Conservation (phyloP, 2,113 vertebrate genomes). For the Girardinichthys multiradiatus region DNA sequence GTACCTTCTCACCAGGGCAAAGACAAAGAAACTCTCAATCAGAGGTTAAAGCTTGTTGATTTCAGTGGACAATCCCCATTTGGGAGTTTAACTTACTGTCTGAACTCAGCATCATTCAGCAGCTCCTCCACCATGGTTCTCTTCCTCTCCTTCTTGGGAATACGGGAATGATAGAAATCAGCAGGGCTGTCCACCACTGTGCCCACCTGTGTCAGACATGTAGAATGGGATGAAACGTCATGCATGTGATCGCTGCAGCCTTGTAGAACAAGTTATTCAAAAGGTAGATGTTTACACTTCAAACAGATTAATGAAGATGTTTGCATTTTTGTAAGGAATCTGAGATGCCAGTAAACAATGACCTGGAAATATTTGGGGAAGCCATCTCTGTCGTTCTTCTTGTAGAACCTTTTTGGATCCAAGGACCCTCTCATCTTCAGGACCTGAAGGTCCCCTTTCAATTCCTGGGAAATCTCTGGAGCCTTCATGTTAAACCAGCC, state of each 20-base stretch:
- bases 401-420: constrained; percentile 96
- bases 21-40: background rate
- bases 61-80: too few relatives aligned
- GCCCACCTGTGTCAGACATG: constrained; percentile 81
- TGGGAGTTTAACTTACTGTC: constrained; percentile 79
- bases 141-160: constrained; percentile 96
- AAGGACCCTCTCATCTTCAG: constrained; percentile 91
- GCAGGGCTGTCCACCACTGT: constrained; percentile 90
- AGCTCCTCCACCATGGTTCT: constrained; percentile 97
- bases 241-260: background rate
- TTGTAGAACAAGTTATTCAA: background rate
- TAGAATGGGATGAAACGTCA: background rate
- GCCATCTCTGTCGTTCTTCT: constrained; percentile 96
- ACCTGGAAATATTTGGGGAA: constrained; percentile 98
- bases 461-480: constrained; percentile 89
- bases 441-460: constrained; percentile 90
- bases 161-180: constrained; percentile 93
- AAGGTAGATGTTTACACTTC: too few relatives aligned
- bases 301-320: too few relatives aligned
- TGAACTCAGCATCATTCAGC: constrained; percentile 92
- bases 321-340: too few relatives aligned
- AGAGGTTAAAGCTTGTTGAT: background rate
- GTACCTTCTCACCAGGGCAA: too few relatives aligned
- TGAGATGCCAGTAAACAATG: background rate
- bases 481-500: constrained; percentile 98